Percentiles rank a stretch among this genome's conserved stretches.
These are phyloP conservation scores for Hyppa rectilinea DNA, from an alignment of 2,888 invertebrate genomes.

Conservation along the genomic window DNA sequence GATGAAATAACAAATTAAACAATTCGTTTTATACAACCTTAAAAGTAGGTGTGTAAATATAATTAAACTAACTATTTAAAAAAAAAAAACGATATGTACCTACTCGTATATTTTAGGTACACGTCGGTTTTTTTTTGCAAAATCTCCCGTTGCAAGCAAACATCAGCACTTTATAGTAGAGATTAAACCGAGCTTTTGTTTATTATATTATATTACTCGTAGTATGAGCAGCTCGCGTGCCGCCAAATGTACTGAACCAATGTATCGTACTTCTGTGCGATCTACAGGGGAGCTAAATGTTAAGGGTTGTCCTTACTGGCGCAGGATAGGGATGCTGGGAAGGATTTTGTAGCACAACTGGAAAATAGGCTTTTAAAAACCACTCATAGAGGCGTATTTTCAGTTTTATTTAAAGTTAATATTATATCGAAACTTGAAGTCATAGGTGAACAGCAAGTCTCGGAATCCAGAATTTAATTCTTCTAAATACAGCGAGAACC, in stretches of 20 bases:
- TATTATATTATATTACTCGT: no score
- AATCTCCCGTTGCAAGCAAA: slow-evolving; percentile 31
- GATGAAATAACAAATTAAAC: not conserved
- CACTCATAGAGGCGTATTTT: not conserved
- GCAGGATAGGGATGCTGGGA: not conserved
- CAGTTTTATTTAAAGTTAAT: not conserved
- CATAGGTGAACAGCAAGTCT: not conserved
- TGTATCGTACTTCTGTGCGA: slow-evolving; percentile 22
- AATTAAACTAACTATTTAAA: not conserved
- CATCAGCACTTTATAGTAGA: slow-evolving; percentile 58
- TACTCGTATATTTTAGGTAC: not conserved
- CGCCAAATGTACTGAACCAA: slow-evolving; percentile 33
- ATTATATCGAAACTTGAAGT: not conserved
- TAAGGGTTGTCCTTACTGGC: not conserved
- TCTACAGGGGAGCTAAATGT: slow-evolving; percentile 4
- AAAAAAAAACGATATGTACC: not conserved
- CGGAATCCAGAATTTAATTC: not conserved
- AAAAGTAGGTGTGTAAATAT: not conserved
- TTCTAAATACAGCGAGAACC: not conserved
- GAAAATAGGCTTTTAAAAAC: not conserved
- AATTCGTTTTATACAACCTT: not conserved
- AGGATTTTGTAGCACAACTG: not conserved
- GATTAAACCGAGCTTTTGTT: slow-evolving; percentile 64
- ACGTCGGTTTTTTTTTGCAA: slow-evolving; percentile 29
- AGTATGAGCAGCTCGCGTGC: slow-evolving; percentile 69